Conservation (phyloP, 2,113 vertebrate genomes). For the Fregata magnificens region DNA sequence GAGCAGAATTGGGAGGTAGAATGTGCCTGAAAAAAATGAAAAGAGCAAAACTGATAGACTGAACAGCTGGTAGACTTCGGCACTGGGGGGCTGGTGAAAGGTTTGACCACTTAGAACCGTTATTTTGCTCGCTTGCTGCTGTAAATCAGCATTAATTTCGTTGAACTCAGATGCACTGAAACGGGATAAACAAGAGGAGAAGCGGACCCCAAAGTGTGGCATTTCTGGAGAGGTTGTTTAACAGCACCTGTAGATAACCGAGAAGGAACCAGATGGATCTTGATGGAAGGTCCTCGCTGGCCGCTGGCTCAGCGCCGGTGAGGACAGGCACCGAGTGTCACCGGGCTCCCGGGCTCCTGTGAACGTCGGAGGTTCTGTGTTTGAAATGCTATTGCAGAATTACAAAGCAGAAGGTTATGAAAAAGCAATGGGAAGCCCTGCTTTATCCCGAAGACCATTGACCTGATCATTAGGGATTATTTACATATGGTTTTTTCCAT, state of each 20-base stretch:
- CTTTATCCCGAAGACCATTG: not conserved
- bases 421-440: not conserved
- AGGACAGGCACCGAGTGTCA: not conserved
- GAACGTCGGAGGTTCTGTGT: not conserved
- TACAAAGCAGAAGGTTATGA: not conserved
- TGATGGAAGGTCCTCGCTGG: not conserved
- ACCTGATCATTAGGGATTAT: not conserved
- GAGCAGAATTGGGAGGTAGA: not conserved
- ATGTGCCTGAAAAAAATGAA: not conserved
- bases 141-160: not conserved
- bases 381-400: not conserved
- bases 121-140: not conserved
- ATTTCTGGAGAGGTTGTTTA: not conserved
- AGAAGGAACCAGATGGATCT: not conserved
- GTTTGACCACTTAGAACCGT: not conserved
- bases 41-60: not conserved
- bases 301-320: not conserved
- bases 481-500: not conserved
- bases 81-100: not conserved
- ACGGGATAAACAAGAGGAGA: not conserved
- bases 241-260: not conserved
- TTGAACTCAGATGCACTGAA: not conserved
- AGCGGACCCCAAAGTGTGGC: not conserved
- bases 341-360: not conserved
- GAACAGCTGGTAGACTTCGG: not conserved